Evolutionary conservation across 1,140 invertebrate genomes (phyloP).

Genomic region (Macrocentrus cingulum): DNA sequence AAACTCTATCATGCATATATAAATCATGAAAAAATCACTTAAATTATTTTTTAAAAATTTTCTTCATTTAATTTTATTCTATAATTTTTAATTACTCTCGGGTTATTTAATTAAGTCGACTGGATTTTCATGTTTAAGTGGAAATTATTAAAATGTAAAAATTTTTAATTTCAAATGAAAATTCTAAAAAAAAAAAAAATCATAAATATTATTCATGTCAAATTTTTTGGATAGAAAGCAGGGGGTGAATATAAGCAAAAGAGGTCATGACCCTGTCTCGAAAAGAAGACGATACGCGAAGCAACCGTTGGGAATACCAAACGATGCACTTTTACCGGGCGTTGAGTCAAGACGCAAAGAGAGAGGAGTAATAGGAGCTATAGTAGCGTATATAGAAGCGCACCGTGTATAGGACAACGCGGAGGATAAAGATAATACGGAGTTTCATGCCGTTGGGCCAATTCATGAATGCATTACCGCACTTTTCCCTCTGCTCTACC

Average conservation of each 20-base stretch:
- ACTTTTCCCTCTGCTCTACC: slow-evolving; percentile 24
- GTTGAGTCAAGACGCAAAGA: not conserved
- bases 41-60: too few relatives aligned
- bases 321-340: slow-evolving; percentile 29
- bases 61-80: too few relatives aligned
- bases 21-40: too few relatives aligned
- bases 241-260: not conserved
- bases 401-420: not conserved
- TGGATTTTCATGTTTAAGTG: too few relatives aligned
- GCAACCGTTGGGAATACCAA: slow-evolving; percentile 33
- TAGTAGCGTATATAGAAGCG: not conserved
- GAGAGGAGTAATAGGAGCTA: not conserved
- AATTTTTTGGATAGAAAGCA: too few relatives aligned
- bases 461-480: slow-evolving; percentile 45
- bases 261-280: not conserved
- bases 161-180: too few relatives aligned
- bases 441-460: slow-evolving; percentile 34
- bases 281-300: not conserved
- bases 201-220: too few relatives aligned
- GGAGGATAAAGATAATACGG: slow-evolving; percentile 29
- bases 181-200: too few relatives aligned
- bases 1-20: too few relatives aligned
- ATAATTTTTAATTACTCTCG: too few relatives aligned
- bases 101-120: too few relatives aligned
- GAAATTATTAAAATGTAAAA: too few relatives aligned